Base-by-base conservation (phyloP, 2,113 vertebrate species). In the Gadus macrocephalus region DNA sequence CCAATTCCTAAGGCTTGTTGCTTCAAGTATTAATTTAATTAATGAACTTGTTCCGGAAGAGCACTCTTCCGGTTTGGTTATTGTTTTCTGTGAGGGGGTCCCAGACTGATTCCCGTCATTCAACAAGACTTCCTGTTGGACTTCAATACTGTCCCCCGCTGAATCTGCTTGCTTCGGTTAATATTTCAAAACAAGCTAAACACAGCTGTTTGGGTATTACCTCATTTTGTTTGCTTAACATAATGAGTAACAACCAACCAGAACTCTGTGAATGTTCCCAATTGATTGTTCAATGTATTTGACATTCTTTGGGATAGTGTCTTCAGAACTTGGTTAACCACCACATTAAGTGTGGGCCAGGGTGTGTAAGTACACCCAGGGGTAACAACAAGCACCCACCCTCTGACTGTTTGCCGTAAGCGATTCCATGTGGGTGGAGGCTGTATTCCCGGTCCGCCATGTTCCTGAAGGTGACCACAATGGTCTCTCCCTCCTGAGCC, bases 391-490 rank as follows among this genome's bases (percentile, higher is more conserved):
- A 2, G 1, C 66, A 70, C 83, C 56, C 66, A 90, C 86, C 86
- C 73, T 98, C 96, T 22, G 93, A 93, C 74, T 88, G 91, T 80
- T 98, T 98, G 63, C 83, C 93, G 65, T 96, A 97, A 70, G 88
- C 78, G 12, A 98, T 89, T 20, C 97, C 96, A 65, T 98, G 96
- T 20, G 96, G 92, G 77, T 97, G 95, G 81, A 99, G 91, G 84
- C 91, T 98, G 67, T 94, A 75, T 0, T 89, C 83, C 53, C 89
- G 91, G 42, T 89, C 87, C 9, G 95, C 97, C 91, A 94, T 92
- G 81, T 99, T 98, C 84, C 88, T 93, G 85, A 99, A 95, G 53
- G 95, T 94, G 83, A 99, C 92, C 6, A 94, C 85, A 35, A 99
- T 84, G 2, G 81, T 92, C 70, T 99, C 96, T 27, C 95, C 95